Evolutionary conservation across 2,888 invertebrate genomes (phyloP), one percentile per base, ranked within the genome.

Genomic region (Sphecodes monilicornis): DNA sequence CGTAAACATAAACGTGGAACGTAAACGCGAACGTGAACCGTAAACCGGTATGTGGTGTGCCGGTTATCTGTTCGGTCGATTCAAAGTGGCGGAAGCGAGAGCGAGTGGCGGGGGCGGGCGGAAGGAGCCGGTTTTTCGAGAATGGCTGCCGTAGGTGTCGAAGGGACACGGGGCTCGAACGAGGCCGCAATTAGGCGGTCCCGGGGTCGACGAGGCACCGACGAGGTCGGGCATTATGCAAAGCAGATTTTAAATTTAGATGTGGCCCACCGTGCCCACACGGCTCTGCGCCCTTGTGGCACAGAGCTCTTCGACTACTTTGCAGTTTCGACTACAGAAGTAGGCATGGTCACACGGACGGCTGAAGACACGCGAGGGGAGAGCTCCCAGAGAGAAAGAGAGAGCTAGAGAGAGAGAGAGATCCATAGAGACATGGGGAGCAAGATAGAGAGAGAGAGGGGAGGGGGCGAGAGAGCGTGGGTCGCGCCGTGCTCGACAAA

Each of bases 241-340:
- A 94, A 94, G 91, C 89, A 93, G 93, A 94, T 94, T 94, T 94
- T 93, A 94, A 94, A 94, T 94, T 94, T 92, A 93, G 93, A 94
- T 94, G 93, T 90, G 91, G 90, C 91, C 91, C 90, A 87, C 89
- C 90, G 84, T 90, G 86, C 84, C 87, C 88, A 77, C 85, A 78
- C 85, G 77, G 60, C 84, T 81, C 75, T 76, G 83, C 71, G 41
- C 76, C 71, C 71, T 29, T 36, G 71, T 43, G 66, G 41, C 69
- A 54, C 64, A 64, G 72, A 76, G 57, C 32, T 64, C 64, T 74
- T 43, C 64, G 82, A 57, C 82, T 76, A 64, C 75, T 76, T 76
- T 41, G 73, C 50, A 66, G 66, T 32, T 29, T 60, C 50, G 66
- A 29, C 32, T 46, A 75, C 74, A 60, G 78, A 78, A 71, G 68